These are phyloP conservation scores for Pygoscelis adeliae DNA, from an alignment of 2,113 vertebrate species.

Conservation along the genomic window DNA sequence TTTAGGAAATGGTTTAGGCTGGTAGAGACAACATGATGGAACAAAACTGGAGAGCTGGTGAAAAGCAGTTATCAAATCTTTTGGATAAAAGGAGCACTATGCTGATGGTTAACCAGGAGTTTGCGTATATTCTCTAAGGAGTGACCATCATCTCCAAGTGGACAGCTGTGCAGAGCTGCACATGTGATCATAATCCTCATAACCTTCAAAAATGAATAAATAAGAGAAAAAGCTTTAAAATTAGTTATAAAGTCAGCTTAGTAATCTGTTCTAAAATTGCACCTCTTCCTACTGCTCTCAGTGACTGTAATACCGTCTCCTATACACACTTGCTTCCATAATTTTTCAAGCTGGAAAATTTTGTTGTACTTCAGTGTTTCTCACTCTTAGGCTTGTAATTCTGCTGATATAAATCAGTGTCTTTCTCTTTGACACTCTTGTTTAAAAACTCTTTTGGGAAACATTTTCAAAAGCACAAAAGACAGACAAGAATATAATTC, in stretches of 20 bases:
- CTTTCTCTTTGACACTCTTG: not conserved
- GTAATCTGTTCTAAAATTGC: not conserved
- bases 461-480: not conserved
- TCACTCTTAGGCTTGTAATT: not conserved
- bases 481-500: not conserved
- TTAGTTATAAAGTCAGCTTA: not conserved
- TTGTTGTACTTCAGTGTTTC: not conserved
- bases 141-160: conserved; percentile 25
- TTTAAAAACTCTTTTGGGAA: not conserved
- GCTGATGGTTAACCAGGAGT: conserved; percentile 25
- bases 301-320: not conserved
- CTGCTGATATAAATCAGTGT: not conserved
- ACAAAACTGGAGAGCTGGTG: not conserved
- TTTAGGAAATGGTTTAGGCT: conserved; percentile 79
- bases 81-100: not conserved
- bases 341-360: not conserved
- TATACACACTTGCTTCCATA: not conserved
- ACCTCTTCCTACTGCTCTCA: not conserved
- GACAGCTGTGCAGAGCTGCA: conserved; percentile 38
- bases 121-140: conserved; percentile 51
- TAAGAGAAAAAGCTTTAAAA: not conserved
- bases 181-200: conserved; percentile 64
- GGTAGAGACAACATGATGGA: conserved; percentile 75
- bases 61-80: conserved; percentile 20
- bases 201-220: conserved; percentile 70